Conservation (phyloP, 2,888 invertebrate species). For the Athalia circularis region DNA sequence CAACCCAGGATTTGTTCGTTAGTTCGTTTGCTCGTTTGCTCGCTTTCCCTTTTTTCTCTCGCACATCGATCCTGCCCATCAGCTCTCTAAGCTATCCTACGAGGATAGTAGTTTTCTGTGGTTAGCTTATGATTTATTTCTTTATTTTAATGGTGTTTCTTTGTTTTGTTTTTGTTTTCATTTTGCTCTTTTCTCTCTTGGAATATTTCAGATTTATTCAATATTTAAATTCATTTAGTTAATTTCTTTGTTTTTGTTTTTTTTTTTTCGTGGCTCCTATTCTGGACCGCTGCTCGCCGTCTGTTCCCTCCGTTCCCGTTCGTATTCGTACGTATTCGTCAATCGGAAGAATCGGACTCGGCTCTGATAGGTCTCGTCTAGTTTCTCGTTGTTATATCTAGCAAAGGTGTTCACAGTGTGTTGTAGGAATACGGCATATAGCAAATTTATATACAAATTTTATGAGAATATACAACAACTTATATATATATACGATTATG, state of each 20-base stretch:
- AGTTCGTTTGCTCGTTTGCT: slow-evolving; percentile 57
- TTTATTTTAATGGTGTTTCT: slow-evolving; percentile 44
- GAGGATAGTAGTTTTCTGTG: slow-evolving; percentile 59
- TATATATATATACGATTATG: not conserved
- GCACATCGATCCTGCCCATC: slow-evolving; percentile 54
- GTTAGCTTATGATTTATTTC: slow-evolving; percentile 57
- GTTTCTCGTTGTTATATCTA: slow-evolving; percentile 41
- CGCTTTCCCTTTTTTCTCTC: too few relatives aligned
- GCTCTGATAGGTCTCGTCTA: slow-evolving; percentile 42
- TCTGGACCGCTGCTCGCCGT: slow-evolving; percentile 41
- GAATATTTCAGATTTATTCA: not conserved
- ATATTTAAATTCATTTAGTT: not conserved
- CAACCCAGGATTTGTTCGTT: slow-evolving; percentile 43
- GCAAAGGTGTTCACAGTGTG: not conserved
- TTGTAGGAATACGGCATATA: not conserved
- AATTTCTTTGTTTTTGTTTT: slow-evolving; percentile 17
- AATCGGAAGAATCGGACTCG: slow-evolving; percentile 42
- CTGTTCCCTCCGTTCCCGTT: slow-evolving; percentile 41
- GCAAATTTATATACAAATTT: not conserved
- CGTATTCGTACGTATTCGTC: slow-evolving; percentile 42
- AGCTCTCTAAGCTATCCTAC: slow-evolving; percentile 71
- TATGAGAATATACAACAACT: slow-evolving; percentile 2
- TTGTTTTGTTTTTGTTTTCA: slow-evolving; percentile 33
- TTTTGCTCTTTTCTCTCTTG: slow-evolving; percentile 32
- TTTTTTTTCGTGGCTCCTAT: slow-evolving; percentile 29